Percentiles rank a stretch among this genome's conserved stretches.
Conservation (phyloP, 2,888 invertebrate genomes). For the Stenoptilia bipunctidactyla region DNA sequence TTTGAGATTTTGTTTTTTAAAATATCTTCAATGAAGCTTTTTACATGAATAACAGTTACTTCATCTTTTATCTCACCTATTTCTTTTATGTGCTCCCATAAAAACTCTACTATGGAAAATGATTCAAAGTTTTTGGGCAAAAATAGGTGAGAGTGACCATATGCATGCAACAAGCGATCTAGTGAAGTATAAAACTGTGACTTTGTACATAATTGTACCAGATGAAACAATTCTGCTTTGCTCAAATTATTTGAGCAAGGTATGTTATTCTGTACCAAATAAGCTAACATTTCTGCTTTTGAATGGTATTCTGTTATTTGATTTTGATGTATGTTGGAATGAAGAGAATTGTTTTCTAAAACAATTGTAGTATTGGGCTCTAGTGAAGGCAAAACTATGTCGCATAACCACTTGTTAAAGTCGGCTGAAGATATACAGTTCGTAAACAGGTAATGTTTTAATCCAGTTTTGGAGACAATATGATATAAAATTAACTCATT, state of each 20-base stretch:
- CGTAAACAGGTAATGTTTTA: constrained; percentile 26
- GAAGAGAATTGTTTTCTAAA: constrained; percentile 27
- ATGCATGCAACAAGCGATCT: constrained; percentile 27
- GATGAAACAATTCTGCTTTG: constrained; percentile 33
- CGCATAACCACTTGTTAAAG: constrained; percentile 35
- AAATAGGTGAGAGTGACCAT: constrained; percentile 33
- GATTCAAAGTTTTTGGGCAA: constrained; percentile 27
- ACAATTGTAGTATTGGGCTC: constrained; percentile 26
- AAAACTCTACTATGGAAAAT: constrained; percentile 26
- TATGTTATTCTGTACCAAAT: constrained; percentile 28
- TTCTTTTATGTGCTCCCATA: constrained; percentile 24
- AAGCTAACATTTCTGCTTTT: constrained; percentile 31
- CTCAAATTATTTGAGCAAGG: constrained; percentile 27
- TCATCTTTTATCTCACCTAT: neutral
- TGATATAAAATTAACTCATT: constrained; percentile 23
- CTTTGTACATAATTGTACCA: constrained; percentile 22
- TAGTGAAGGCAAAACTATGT: constrained; percentile 24
- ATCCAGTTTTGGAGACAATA: constrained; percentile 23
- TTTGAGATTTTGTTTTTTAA: neutral
- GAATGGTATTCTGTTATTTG: constrained; percentile 27
- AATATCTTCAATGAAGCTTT: neutral
- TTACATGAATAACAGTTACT: neutral
- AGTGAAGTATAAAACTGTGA: constrained; percentile 19
- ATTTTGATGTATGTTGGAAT: constrained; percentile 17
- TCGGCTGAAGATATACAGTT: constrained; percentile 16